phyloP scores from a whole-genome alignment of 2,797 vertebrate species.

The Gila robusta region DNA sequence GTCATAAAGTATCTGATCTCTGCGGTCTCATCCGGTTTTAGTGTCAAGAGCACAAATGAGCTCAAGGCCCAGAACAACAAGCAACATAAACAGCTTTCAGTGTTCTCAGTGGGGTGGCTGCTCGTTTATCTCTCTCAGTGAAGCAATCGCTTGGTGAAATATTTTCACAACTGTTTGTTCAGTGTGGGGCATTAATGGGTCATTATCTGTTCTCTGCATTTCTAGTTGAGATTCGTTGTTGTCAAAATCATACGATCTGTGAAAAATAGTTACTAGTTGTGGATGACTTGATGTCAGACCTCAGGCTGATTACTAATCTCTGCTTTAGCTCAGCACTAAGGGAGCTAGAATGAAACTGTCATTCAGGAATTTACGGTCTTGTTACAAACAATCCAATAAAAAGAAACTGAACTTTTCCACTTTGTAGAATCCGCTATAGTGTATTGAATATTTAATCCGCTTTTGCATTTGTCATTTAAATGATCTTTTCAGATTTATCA shows the following conservation, averaged over 20 bases:
- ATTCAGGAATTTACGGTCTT: constrained; percentile 6
- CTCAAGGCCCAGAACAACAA: constrained; percentile 37
- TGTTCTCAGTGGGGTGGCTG: constrained; percentile 23
- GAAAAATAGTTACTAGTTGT: constrained; percentile 21
- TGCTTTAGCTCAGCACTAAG: constrained; percentile 21
- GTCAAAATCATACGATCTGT: constrained; percentile 5
- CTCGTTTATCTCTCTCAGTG: constrained; percentile 39
- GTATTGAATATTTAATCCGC: neutral
- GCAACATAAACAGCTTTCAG: constrained; percentile 44
- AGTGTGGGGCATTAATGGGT: constrained; percentile 21
- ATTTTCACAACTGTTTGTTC: constrained; percentile 43
- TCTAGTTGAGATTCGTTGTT: constrained; percentile 3
- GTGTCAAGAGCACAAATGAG: constrained; percentile 58
- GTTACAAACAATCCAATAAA: neutral
- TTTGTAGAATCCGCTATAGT: neutral
- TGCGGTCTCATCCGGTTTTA: constrained; percentile 42
- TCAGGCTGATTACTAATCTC: constrained; percentile 24
- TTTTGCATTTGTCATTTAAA: neutral
- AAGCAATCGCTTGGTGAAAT: constrained; percentile 23
- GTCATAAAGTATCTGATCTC: constrained; percentile 60
- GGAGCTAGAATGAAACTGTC: constrained; percentile 1
- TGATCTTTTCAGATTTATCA: neutral
- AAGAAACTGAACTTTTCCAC: neutral
- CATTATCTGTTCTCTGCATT: constrained; percentile 10
- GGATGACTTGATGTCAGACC: constrained; percentile 23